Percentiles rank a stretch among this genome's conserved stretches.
Evolutionary conservation across 2,113 vertebrate genomes (phyloP).

Genomic region (Cephalopterus ornatus): DNA sequence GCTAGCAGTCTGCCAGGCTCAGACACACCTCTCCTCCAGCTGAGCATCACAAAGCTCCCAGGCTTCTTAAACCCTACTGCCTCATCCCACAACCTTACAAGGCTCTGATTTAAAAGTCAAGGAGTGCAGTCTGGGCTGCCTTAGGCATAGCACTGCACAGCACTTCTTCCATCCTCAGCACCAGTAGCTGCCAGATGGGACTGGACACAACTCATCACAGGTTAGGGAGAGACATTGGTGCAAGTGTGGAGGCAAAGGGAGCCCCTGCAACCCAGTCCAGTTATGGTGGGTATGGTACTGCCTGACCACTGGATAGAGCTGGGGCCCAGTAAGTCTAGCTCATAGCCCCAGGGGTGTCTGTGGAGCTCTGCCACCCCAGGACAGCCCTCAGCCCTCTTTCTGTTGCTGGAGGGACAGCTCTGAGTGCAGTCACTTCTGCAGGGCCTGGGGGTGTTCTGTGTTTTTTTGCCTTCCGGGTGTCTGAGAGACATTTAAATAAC

Average conservation of each 20-base stretch:
- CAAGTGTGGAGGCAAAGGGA: neutral
- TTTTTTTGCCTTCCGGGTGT: neutral
- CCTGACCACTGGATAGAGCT: neutral
- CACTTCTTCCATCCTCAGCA: neutral
- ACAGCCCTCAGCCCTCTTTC: neutral
- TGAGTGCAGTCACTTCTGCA: rapidly evolving
- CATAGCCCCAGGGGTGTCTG: neutral
- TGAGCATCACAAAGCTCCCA: neutral
- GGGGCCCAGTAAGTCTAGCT: neutral
- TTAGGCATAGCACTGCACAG: neutral
- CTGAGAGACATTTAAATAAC: neutral
- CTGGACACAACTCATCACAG: neutral
- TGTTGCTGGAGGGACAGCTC: neutral
- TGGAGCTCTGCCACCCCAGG: neutral
- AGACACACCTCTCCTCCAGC: rapidly evolving
- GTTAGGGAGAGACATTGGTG: neutral
- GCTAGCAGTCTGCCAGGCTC: neutral
- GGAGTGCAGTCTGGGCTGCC: neutral
- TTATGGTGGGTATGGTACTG: neutral
- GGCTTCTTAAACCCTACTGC: neutral
- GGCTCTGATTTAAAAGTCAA: neutral
- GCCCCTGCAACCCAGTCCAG: neutral
- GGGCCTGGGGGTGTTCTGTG: neutral
- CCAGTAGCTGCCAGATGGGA: neutral
- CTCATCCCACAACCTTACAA: neutral